Conservation (phyloP, 2,888 invertebrate species). For the Apodemia duryi region DNA sequence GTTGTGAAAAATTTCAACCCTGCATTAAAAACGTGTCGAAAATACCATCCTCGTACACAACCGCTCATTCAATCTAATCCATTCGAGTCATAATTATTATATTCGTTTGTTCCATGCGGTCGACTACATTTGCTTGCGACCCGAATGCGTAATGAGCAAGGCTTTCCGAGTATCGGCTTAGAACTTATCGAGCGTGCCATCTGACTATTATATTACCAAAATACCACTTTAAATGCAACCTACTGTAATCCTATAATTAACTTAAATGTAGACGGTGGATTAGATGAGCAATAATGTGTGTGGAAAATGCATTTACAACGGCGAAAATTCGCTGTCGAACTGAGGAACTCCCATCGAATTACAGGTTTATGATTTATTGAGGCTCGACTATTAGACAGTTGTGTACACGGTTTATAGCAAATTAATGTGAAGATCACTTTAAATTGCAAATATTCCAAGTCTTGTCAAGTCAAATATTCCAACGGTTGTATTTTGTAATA, state of each 20-base stretch:
- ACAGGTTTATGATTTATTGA: slow-evolving; percentile 56
- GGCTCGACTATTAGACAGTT: slow-evolving; percentile 42
- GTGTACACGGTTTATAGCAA: slow-evolving; percentile 26
- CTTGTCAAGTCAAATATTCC: too few relatives aligned
- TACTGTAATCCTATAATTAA: slow-evolving; percentile 73
- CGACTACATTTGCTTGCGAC: slow-evolving; percentile 45
- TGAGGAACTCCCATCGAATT: slow-evolving; percentile 58
- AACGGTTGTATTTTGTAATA: too few relatives aligned
- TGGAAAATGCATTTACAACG: slow-evolving; percentile 70
- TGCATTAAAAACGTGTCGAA: slow-evolving; percentile 22
- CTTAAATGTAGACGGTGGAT: slow-evolving; percentile 63
- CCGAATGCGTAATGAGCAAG: slow-evolving; percentile 71
- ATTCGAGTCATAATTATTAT: slow-evolving; percentile 70
- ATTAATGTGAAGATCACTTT: slow-evolving; percentile 11
- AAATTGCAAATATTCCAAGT: slow-evolving; percentile 12
- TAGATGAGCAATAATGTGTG: slow-evolving; percentile 60
- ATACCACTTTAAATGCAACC: slow-evolving; percentile 74
- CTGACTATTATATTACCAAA: slow-evolving; percentile 78
- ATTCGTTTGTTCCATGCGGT: slow-evolving; percentile 70
- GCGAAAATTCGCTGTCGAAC: slow-evolving; percentile 55
- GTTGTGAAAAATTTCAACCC: slow-evolving; percentile 6
- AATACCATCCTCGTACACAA: slow-evolving; percentile 35
- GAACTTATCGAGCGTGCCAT: slow-evolving; percentile 75
- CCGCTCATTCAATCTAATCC: slow-evolving; percentile 54
- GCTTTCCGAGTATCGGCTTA: slow-evolving; percentile 71